Evolutionary conservation across 2,113 vertebrate species (phyloP), one percentile per base, ranked within the genome.

Genomic region (Columba livia): DNA sequence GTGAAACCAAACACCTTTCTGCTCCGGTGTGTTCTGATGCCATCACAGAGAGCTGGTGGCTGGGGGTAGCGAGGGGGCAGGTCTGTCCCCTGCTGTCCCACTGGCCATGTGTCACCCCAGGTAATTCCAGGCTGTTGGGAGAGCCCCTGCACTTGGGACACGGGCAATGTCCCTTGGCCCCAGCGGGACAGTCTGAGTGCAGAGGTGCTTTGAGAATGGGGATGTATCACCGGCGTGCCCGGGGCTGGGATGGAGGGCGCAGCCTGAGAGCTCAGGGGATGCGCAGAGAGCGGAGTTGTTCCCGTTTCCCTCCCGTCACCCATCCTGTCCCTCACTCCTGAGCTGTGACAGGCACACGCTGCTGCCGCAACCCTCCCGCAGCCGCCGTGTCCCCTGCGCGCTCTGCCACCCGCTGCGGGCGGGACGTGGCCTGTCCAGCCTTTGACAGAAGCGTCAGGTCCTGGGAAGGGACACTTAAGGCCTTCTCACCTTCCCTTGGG

Each of bases 1-100:
- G 94, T 79, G 89, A 93, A 96, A 94, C 94, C 95, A 94, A 95
- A 95, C 96, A 85, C 86, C 88, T 91, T 89, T 62, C 83, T 91
- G 82, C 91, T 92, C 90, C 91, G 20, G 66, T 25, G 82, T 91
- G 85, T 84, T 69, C 90, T 67, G 73, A 79, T 64, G 40, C 73
- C 32, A 14, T 62, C 23, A 15, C 12, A 1, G 51, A 29, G 36
- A 84, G 93, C 90, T 58, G 80, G 80, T 64, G 82, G 85, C 73
- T 85, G 89, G 82, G 87, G 85, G 53, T 32, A 38, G 75, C 26
- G 72, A 16, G 88, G 62, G 78, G 88, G 73, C 58, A 66, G 38
- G 20, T 82, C 67, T 31, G 3, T 54, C 60, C 3, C 75, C 61
- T 85, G 67, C 70, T 14, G 2, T 82, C 79, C 2, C 0, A 0